phyloP scores from a whole-genome alignment of 2,888 invertebrate genomes.

The Erebia ligea region DNA sequence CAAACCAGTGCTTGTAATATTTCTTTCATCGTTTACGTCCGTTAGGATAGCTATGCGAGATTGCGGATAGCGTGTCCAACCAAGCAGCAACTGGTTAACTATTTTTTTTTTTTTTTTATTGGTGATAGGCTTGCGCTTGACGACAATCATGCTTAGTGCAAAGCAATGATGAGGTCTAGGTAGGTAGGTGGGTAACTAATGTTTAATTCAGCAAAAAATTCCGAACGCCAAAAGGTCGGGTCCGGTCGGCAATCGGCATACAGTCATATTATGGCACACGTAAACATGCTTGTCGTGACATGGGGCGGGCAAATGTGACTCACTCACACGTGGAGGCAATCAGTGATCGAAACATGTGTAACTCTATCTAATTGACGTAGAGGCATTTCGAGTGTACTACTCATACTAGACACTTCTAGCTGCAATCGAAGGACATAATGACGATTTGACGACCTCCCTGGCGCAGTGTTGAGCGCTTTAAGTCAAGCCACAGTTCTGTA shows the following conservation, averaged over 20 bases:
- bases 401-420: background rate
- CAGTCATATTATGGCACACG: slow-evolving; percentile 29
- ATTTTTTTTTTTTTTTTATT: too few species aligned
- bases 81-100: slow-evolving; percentile 27
- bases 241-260: slow-evolving; percentile 22
- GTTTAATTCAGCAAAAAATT: slow-evolving; percentile 44
- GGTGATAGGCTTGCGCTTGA: too few species aligned
- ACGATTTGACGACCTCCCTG: background rate
- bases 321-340: slow-evolving; percentile 38
- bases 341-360: slow-evolving; percentile 11
- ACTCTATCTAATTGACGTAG: background rate
- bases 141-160: too few species aligned
- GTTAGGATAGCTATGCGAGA: slow-evolving; percentile 16
- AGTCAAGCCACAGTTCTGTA: too few species aligned
- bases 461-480: too few species aligned
- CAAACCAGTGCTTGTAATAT: background rate
- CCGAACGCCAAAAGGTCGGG: slow-evolving; percentile 39
- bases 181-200: too few species aligned
- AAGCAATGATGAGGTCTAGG: too few species aligned
- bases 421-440: background rate
- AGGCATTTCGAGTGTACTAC: background rate
- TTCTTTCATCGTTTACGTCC: background rate
- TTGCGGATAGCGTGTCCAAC: slow-evolving; percentile 25
- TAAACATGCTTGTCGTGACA: slow-evolving; percentile 27
- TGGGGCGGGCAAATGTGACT: slow-evolving; percentile 31